phyloP scores from a whole-genome alignment of 2,797 vertebrate genomes.

The Sylvia borin region DNA sequence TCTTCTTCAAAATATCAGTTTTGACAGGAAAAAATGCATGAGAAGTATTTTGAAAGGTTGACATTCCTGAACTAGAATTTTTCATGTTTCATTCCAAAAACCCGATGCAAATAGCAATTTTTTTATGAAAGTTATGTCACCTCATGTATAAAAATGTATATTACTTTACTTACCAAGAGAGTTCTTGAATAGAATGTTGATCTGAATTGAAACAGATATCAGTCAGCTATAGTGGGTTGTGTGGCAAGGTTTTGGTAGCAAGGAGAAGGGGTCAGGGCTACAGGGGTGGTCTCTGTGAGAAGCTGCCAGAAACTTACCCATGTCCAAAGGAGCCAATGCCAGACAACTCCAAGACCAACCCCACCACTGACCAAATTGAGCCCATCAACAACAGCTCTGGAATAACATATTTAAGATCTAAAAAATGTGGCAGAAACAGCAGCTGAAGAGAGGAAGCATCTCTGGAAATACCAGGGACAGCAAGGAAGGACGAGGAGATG shows the following conservation, averaged over 20 bases:
- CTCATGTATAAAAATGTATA: not conserved
- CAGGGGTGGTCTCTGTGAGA: not conserved
- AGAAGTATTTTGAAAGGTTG: not conserved
- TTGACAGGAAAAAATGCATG: not conserved
- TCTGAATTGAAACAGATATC: not conserved
- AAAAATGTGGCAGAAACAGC: not conserved
- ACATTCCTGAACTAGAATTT: not conserved
- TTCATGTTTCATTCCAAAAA: not conserved
- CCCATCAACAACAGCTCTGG: not conserved
- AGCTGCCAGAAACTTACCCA: not conserved
- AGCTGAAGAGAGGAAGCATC: not conserved
- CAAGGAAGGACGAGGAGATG: rapidly evolving
- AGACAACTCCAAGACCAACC: not conserved
- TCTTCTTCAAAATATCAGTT: not conserved
- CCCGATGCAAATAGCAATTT: not conserved
- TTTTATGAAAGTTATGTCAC: not conserved
- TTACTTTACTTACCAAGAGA: not conserved
- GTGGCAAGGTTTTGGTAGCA: not conserved
- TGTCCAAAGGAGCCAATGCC: not conserved
- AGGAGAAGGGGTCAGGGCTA: not conserved
- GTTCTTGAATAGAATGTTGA: not conserved
- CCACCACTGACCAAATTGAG: not conserved
- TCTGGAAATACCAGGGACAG: not conserved
- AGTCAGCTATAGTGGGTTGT: not conserved
- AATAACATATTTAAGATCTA: not conserved